Percentiles rank a stretch among this genome's conserved stretches.
Conservation (phyloP, 2,113 vertebrate genomes). For the Lepisosteus osseus region DNA sequence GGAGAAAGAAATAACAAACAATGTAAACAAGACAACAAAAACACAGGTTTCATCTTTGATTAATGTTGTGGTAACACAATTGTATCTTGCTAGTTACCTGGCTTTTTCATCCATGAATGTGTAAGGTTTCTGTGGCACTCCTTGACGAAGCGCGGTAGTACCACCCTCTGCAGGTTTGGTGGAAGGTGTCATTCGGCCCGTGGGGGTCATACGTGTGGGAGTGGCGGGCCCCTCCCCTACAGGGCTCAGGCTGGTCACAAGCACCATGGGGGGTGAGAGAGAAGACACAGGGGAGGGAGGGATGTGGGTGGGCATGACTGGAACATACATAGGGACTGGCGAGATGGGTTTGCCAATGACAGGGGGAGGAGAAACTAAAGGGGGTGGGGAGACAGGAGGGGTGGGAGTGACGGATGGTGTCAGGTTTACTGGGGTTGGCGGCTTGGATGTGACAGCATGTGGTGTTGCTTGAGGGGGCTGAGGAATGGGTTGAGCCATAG, state of each 20-base stretch:
- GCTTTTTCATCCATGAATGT: slow-evolving; percentile 97
- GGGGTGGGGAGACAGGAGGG: slow-evolving; percentile 38
- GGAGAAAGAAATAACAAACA: too few species aligned
- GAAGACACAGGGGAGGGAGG: slow-evolving; percentile 28
- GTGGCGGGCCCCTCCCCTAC: slow-evolving; percentile 48
- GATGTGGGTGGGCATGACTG: slow-evolving; percentile 38
- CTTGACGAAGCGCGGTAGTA: slow-evolving; percentile 75
- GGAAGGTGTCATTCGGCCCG: slow-evolving; percentile 50
- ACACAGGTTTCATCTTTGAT: too few species aligned
- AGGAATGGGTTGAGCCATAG: slow-evolving; percentile 1
- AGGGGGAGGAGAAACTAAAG: slow-evolving; percentile 41
- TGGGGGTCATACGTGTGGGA: slow-evolving; percentile 44
- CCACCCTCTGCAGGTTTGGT: slow-evolving; percentile 59
- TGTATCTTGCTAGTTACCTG: slow-evolving; percentile 62
- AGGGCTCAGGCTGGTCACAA: slow-evolving; percentile 64
- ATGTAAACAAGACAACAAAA: too few species aligned
- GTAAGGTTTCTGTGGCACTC: slow-evolving; percentile 93
- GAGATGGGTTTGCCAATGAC: slow-evolving; percentile 69
- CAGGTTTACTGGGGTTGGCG: slow-evolving; percentile 50
- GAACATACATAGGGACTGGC: slow-evolving; percentile 64
- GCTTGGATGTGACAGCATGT: slow-evolving; percentile 65
- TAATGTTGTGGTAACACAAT: too few species aligned
- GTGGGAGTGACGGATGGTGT: slow-evolving; percentile 32
- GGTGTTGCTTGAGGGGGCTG: slow-evolving; percentile 34
- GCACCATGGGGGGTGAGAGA: slow-evolving; percentile 52